Base-by-base conservation (phyloP, 2,888 invertebrate genomes). In the Cabera pusaria region DNA sequence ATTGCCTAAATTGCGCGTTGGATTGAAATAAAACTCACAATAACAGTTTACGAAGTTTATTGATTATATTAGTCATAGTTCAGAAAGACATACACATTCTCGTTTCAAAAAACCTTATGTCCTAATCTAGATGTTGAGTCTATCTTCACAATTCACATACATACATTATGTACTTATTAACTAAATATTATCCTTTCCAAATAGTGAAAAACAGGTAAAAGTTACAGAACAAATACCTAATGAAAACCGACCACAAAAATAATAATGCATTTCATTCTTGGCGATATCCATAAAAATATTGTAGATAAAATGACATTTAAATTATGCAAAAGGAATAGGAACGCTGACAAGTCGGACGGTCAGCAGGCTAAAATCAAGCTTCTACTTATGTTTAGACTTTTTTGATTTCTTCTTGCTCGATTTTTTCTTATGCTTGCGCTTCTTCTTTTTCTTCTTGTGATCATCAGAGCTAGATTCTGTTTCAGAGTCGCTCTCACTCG, bases 321-420 rank as follows among this genome's bases (percentile, higher is more conserved):
- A n/a, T n/a, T n/a, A n/a, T n/a, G n/a, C n/a, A n/a, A n/a, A n/a
- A n/a, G n/a, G n/a, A n/a, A n/a, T n/a, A n/a, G n/a, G n/a, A n/a
- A n/a, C n/a, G n/a, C n/a, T n/a, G n/a, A n/a, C n/a, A n/a, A n/a
- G n/a, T n/a, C n/a, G n/a, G n/a, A n/a, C n/a, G n/a, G n/a, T n/a
- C n/a, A n/a, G n/a, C n/a, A n/a, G n/a, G n/a, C n/a, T n/a, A 28
- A 28, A 26, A 47, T 22, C 7, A 29, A 33, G 14, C 5, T 22
- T 26, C 69, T 76, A 86, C 74, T 87, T 87, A 71, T 87, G 85
- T 61, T 87, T 88, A 46, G 92, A 90, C 74, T 94, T 94, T 72
- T 93, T 94, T 17, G 51, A 45, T 81, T 93, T 94, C 72, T 94
- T 94, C 68, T 93, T 93, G 56, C 90, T 88, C 11, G 92, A 91